Conservation (phyloP, 2,113 vertebrate genomes). For the Natator depressus region DNA sequence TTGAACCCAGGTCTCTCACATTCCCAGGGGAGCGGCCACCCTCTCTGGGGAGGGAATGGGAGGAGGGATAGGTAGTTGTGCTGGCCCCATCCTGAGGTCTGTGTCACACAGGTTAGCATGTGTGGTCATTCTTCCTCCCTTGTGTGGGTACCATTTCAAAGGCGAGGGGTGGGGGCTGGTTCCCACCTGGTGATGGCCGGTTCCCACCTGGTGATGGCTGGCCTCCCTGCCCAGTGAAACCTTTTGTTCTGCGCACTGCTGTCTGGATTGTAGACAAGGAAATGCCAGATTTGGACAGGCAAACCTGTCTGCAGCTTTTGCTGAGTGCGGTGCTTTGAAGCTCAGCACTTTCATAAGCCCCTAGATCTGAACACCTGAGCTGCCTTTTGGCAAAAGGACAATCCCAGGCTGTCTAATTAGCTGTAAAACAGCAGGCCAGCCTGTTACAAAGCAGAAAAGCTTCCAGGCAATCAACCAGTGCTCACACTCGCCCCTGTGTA, state of each 20-base stretch:
- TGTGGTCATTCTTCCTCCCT: background rate
- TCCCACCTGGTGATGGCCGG: background rate
- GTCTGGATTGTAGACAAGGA: background rate
- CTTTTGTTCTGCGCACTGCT: background rate
- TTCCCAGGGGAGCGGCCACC: background rate
- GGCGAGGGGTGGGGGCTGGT: background rate
- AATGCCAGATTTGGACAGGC: rapidly evolving
- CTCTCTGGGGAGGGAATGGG: background rate
- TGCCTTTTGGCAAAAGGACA: background rate
- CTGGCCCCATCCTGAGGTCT: background rate
- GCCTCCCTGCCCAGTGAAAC: background rate
- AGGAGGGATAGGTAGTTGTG: background rate
- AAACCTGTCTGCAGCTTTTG: background rate
- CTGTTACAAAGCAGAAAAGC: background rate
- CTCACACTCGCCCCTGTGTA: background rate
- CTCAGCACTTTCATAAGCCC: rapidly evolving
- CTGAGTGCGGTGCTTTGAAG: rapidly evolving
- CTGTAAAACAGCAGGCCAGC: background rate
- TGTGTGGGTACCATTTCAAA: rapidly evolving
- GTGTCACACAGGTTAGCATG: background rate
- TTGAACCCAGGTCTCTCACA: background rate
- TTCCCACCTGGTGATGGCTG: background rate
- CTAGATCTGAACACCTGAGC: background rate
- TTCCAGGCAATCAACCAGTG: background rate
- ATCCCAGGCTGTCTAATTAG: background rate